Base-by-base conservation (phyloP, 2,113 vertebrate species). In the Uria lomvia region DNA sequence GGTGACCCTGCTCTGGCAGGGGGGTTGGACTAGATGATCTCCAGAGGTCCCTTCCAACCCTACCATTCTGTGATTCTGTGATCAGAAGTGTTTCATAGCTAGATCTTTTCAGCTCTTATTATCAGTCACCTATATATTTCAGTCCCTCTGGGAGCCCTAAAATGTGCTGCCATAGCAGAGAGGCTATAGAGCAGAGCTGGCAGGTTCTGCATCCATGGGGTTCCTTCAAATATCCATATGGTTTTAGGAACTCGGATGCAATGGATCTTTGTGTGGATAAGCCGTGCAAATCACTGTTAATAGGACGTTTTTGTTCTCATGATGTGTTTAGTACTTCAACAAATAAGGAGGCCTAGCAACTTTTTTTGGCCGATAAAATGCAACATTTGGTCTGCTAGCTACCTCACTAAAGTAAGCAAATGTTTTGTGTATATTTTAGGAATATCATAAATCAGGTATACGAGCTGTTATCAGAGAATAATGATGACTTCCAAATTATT, bases 141-240 rank as follows among this genome's bases (percentile, higher is more conserved):
- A 52, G 4, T n/a, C 14, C 22, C 4, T 24, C 30, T 58, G 21
- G 40, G 22, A 83, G 10, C 29, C 47, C 5, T 47, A 34, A 81
- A 78, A 42, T 5, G 11, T 15, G 4, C 15, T 91, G 50, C 24
- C 8, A 7, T 42, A 86, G 13, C 29, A 6, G 12, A 52, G 9
- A n/a, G 0, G 5, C 6, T 65, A 14, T 11, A 56, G 21, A 77
- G 8, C 19, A 78, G 59, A 58, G 8, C 36, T 1, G 2, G 2
- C 12, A 36, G 7, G 4, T 53, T 49, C 11, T 66, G 21, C 19
- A 56, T 9, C 21, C 30, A 1, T 14, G 9, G 5, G 2, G 50
- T 75, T 72, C 30, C 30, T 86, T 73, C 43, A 72, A 63, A 82
- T n/a, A 65, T 3, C 29, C 8, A 26, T 9, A 10, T 0, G 2